Evolutionary conservation across 2,888 invertebrate genomes (phyloP), one percentile per base, ranked within the genome.

Genomic region (Gnatocerus cornutus): DNA sequence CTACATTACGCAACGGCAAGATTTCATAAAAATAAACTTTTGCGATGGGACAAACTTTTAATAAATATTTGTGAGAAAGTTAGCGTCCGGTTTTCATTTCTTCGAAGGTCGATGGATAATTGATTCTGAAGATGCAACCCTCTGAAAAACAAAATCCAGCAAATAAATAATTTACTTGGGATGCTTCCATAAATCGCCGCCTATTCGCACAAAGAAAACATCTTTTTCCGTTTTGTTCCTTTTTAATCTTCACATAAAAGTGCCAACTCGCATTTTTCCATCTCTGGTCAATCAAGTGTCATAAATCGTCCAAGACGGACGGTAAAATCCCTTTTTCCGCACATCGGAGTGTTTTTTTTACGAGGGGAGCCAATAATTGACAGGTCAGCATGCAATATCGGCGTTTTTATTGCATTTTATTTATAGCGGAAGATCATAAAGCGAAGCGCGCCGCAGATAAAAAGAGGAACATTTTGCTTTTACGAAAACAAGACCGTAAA

Each of bases 321-420:
- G 37, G 37, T 39, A 41, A 39, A 30, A 8, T 10, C 39, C 39
- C 39, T 21, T 37, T 56, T 43, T 4, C 43, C 46, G 8, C 21
- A 9, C 52, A 5, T 52, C 21, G 33, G 4, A 45, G 59, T 46
- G 59, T 43, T 43, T 61, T 56, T 61, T 62, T 62, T 45, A 59
- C 59, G 45, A 59, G 12, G 30, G 1, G 7, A 39, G 14, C 33
- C 50, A 61, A 33, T 61, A 62, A 62, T 50, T 50, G 62, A 48
- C 53, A 63, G 63, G 52, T 53, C 63, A 63, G 63, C 63, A 43
- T 63, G 52, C 43, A 63, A 63, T 63, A 63, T 63, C 27, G 13
- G 27, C 53, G 27, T 29, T 16, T 62, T 63, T 53, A 63, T 63
- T 29, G 33, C 63, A 14, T 21, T 12, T 13, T 56, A 56, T 56